Percentiles rank a stretch among this genome's conserved stretches.
Evolutionary conservation across 2,888 invertebrate species (phyloP).

Genomic region (Conomelus anceps): DNA sequence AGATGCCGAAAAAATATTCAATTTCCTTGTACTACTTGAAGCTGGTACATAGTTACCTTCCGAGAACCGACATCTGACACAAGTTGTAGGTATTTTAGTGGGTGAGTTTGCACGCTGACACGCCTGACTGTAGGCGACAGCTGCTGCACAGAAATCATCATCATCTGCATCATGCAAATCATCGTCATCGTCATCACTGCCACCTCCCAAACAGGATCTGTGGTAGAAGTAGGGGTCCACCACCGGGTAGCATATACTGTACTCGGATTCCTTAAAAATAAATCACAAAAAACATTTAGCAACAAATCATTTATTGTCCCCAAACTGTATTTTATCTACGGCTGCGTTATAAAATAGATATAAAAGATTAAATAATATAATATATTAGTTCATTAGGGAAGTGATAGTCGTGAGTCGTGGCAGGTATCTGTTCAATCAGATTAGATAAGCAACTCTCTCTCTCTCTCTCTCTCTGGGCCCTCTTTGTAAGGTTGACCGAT

Average conservation of each 20-base stretch:
- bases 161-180: slow-evolving; percentile 31
- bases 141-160: slow-evolving; percentile 62
- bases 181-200: background rate
- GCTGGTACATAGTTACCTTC: no score
- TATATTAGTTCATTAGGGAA: no score
- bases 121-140: slow-evolving; percentile 71
- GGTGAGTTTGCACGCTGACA: slow-evolving; percentile 69
- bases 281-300: background rate
- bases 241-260: background rate
- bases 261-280: background rate
- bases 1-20: no score
- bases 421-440: no score
- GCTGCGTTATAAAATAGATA: no score
- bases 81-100: slow-evolving; percentile 70
- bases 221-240: background rate
- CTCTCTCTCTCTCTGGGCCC: no score
- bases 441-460: no score
- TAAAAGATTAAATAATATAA: no score
- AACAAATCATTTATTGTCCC: background rate
- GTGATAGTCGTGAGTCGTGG: no score
- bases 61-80: slow-evolving; percentile 54
- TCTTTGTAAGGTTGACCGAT: no score
- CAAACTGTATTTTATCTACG: no score
- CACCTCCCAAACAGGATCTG: background rate
- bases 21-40: no score